Evolutionary conservation across 2,113 vertebrate species (phyloP).

Genomic region (Astatotilapia flaviijosephi): DNA sequence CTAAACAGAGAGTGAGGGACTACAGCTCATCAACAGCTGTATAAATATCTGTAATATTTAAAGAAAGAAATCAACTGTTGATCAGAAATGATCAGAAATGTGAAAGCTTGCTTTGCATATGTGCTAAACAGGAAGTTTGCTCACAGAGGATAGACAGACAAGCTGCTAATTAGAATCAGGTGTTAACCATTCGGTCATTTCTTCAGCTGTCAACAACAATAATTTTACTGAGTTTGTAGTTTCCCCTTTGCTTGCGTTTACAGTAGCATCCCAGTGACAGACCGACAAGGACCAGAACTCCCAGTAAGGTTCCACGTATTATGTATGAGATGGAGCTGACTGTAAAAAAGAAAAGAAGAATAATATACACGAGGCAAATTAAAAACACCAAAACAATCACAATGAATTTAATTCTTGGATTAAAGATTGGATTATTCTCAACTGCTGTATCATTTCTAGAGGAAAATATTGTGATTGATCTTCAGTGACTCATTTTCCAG

Average conservation of each 20-base stretch:
- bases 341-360: background rate
- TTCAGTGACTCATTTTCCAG: background rate
- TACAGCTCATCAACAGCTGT: background rate
- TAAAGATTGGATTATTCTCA: background rate
- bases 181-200: background rate
- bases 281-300: fast-evolving
- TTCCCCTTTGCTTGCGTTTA: background rate
- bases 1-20: background rate
- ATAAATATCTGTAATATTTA: background rate
- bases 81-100: fast-evolving
- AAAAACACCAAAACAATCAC: background rate
- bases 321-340: background rate
- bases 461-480: background rate
- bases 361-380: background rate
- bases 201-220: background rate
- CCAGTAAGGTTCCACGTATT: fast-evolving
- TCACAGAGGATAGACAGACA: background rate
- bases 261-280: background rate
- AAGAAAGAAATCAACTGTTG: background rate
- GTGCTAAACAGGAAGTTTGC: background rate
- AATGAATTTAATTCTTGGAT: background rate
- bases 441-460: background rate
- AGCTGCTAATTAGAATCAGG: background rate
- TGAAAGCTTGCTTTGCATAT: background rate
- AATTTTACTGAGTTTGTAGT: fast-evolving